Base-by-base conservation (phyloP, 1,140 invertebrate genomes). In the Trichogramma pretiosum region DNA sequence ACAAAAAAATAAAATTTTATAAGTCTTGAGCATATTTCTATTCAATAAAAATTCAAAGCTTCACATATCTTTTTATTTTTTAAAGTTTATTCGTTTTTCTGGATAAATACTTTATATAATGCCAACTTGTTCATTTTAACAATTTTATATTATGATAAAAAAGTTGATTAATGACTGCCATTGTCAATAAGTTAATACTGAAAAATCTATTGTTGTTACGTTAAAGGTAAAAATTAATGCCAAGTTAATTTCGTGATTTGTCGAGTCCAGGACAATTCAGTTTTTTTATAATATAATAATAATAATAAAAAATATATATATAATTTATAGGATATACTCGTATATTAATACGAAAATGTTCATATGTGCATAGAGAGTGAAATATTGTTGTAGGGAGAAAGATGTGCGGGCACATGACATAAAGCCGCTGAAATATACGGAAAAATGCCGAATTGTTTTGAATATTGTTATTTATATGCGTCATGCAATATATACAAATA, bases 401-500 rank as follows among this genome's bases (percentile, higher is more conserved):
- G 48, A 39, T 56, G 41, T 50, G 50, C 37, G 32, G 46, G 55
- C 49, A 47, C 51, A 54, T 40, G 39, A 43, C 40, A 48, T 32
- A 33, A 50, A 53, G 47, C 44, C 52, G 53, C n/a, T n/a, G n/a
- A n/a, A n/a, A n/a, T n/a, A n/a, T n/a, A n/a, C n/a, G n/a, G 44
- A 40, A 39, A 46, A 55, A 56, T 60, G 50, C 44, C 53, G 47
- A 60, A 35, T 57, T 58, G 49, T 59, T 55, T 55, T 57, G 56
- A 53, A 56, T 61, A 48, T 53, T 60, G 40, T 61, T 63, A 55
- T 52, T 61, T 63, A 55, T 52, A 51, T 62, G 54, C 55, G 52
- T 61, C 57, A 53, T 55, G 46, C 50, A 52, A 52, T 56, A 30
- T 39, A 14, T 50, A n/a, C n/a, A n/a, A n/a, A n/a, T n/a, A n/a